These are phyloP conservation scores for Rhodinocichla rosea DNA, from an alignment of 2,113 vertebrate genomes.

Conservation along the genomic window DNA sequence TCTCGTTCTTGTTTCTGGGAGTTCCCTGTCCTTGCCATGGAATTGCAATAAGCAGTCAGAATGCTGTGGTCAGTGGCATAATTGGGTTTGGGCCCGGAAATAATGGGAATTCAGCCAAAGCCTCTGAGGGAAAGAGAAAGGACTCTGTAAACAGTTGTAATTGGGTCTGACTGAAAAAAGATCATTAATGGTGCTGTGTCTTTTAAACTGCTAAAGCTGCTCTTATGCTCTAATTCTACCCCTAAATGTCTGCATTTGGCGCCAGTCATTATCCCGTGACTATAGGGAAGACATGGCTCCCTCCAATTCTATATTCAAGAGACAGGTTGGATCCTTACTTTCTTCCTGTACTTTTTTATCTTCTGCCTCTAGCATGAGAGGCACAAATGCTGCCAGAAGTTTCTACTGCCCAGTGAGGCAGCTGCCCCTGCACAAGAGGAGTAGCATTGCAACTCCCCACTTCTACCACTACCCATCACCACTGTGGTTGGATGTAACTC, in stretches of 20 bases:
- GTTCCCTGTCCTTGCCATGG: constrained; percentile 42
- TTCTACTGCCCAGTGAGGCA: not conserved
- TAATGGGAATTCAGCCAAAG: constrained; percentile 27
- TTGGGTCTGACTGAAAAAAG: constrained; percentile 29
- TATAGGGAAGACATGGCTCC: not conserved
- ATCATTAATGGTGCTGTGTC: not conserved
- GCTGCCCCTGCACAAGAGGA: not conserved
- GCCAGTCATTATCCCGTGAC: not conserved
- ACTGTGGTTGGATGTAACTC: fast-evolving
- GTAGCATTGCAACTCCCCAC: not conserved
- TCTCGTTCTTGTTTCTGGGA: constrained; percentile 49
- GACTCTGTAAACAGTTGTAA: constrained; percentile 42
- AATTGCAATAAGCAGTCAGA: constrained; percentile 42
- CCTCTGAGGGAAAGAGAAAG: constrained; percentile 16
- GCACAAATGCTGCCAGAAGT: not conserved
- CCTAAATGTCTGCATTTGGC: not conserved
- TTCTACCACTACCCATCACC: not conserved
- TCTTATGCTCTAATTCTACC: not conserved
- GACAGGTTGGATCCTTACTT: not conserved
- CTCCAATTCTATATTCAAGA: not conserved
- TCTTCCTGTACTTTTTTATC: not conserved
- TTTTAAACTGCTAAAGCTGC: not conserved
- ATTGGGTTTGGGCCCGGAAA: constrained; percentile 38
- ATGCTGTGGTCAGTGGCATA: constrained; percentile 45
- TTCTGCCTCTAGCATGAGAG: not conserved